These are phyloP conservation scores for Sorex araneus DNA, from an alignment of 2,113 vertebrate genomes.

Conservation along the genomic window DNA sequence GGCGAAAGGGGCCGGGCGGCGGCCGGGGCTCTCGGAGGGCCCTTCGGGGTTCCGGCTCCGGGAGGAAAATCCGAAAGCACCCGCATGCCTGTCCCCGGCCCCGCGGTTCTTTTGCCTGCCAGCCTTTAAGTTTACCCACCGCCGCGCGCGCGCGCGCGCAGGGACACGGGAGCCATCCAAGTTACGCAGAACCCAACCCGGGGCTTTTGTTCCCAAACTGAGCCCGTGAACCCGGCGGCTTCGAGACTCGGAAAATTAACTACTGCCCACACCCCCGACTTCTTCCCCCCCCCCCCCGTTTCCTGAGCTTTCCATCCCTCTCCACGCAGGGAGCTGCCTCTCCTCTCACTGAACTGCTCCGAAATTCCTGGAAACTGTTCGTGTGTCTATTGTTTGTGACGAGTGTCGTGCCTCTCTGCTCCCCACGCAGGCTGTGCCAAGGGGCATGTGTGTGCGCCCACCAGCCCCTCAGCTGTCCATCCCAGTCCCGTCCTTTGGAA, in stretches of 20 bases:
- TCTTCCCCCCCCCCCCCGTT: neutral
- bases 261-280: neutral
- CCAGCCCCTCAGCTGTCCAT: constrained; percentile 23
- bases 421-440: constrained; percentile 56
- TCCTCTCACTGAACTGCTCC: neutral
- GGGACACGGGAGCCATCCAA: constrained; percentile 4
- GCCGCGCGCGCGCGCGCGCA: neutral
- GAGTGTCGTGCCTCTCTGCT: neutral
- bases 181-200: neutral
- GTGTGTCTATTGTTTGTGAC: constrained; percentile 64
- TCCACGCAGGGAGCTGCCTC: neutral
- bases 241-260: constrained; percentile 8
- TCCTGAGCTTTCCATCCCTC: neutral
- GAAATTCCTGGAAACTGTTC: neutral
- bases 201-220: constrained; percentile 61
- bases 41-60: neutral
- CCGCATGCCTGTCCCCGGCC: neutral
- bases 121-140: constrained; percentile 40
- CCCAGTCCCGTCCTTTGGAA: constrained; percentile 37
- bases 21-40: no score
- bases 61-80: neutral
- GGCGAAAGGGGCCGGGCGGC: neutral
- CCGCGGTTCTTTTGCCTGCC: neutral
- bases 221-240: constrained; percentile 5
- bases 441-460: constrained; percentile 58